phyloP scores from a whole-genome alignment of 2,113 vertebrate species.

The Tyrannus savana region DNA sequence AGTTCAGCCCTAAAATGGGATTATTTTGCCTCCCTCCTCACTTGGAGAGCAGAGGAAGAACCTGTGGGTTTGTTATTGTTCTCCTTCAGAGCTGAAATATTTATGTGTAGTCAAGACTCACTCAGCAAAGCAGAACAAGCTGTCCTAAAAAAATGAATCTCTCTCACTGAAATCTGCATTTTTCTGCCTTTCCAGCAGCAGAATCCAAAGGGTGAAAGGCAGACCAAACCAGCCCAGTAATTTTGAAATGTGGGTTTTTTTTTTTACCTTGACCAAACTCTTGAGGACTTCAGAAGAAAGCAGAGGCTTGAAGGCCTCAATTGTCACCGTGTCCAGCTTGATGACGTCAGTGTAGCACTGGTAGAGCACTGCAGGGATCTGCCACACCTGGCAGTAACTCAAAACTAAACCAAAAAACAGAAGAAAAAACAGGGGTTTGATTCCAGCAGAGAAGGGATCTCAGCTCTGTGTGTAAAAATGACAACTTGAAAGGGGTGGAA shows the following conservation, averaged over 20 bases:
- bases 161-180: not conserved
- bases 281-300: constrained; percentile 74
- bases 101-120: not conserved
- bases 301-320: constrained; percentile 86
- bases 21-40: not conserved
- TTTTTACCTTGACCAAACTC: constrained; percentile 82
- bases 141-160: not conserved
- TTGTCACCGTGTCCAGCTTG: constrained; percentile 83
- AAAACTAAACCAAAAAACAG: constrained; percentile 76
- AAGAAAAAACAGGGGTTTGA: not conserved
- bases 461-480: not conserved
- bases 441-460: not conserved
- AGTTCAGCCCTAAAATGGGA: not conserved
- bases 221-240: not conserved
- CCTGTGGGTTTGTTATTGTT: not conserved
- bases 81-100: not conserved
- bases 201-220: not conserved
- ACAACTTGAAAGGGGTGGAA: not conserved
- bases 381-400: constrained; percentile 89
- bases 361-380: constrained; percentile 84
- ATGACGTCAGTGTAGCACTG: constrained; percentile 90
- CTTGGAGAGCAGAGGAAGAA: not conserved
- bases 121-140: not conserved
- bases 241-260: constrained; percentile 17
- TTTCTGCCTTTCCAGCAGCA: not conserved